Evolutionary conservation across 2,888 invertebrate species (phyloP), one percentile per base, ranked within the genome.

Genomic region (Thera obeliscata): DNA sequence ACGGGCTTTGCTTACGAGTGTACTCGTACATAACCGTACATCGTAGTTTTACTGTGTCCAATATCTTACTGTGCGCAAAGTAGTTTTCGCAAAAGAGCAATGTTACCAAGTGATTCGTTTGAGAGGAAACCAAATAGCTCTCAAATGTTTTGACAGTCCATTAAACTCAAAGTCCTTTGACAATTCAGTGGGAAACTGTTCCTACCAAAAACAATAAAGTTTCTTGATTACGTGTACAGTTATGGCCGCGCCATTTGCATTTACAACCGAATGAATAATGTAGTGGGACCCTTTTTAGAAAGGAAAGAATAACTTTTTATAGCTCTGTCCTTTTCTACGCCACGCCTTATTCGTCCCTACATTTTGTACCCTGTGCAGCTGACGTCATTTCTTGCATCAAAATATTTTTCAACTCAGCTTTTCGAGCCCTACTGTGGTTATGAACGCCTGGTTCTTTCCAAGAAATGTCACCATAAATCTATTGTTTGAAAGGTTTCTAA

Each of bases 241-340:
- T 80, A 82, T 79, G 78, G 79, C 77, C 79, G 49, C 79, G 77
- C 79, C 81, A 80, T 84, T 84, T 81, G 80, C 81, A 86, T 87
- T 84, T 84, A 81, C 80, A 80, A 82, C 74, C 73, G 75, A 79
- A 87, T 87, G 84, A 87, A 87, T 87, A 85, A 87, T 85, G 85
- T 80, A 85, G 82, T 74, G 73, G 67, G 66, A 71, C 77, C 78
- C 77, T 78, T 82, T 82, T 82, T 75, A 66, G 67, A 56, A 57
- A 64, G 57, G 64, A 64, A 66, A 63, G 50, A 70, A 67, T 62
- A 63, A 62, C 38, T 60, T 60, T 63, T 63, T 56, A 56, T 49
- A 8, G 65, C 71, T 63, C 71, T 70, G 67, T 78, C 77, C 70
- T 73, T 74, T 66, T 78, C 76, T 62, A 59, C 48, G 70, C 62